Evolutionary conservation across 2,888 invertebrate genomes (phyloP), one percentile per base, ranked within the genome.

Genomic region (Chydorus sphaericus): DNA sequence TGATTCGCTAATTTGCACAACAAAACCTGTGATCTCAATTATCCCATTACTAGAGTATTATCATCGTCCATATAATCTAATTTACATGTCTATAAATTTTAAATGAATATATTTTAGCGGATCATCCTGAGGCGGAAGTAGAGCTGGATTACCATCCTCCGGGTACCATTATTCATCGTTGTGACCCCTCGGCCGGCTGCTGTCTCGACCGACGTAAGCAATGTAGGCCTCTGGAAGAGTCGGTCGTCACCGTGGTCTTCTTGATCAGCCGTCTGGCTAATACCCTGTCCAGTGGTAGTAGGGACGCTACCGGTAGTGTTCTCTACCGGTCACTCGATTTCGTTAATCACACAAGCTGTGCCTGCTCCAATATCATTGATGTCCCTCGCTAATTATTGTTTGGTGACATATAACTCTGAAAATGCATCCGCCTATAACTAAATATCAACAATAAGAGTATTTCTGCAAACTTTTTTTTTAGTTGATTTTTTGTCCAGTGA

Each of bases 61-160:
- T n/a, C n/a, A n/a, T n/a, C n/a, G n/a, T n/a, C n/a, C n/a, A n/a
- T n/a, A n/a, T n/a, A n/a, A n/a, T n/a, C n/a, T n/a, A n/a, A n/a
- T 33, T 8, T 33, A 14, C 14, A 33, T 33, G 14, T 10, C 33
- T 33, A 33, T 33, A 33, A 33, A 10, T 33, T 33, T 33, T 33
- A 14, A 33, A 10, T 18, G 1, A 20, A 44, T 14, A 44, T 23
- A 23, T 8, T 7, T 10, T 18, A 44, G 44, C 23, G n/a, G 44
- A 44, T 44, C 44, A 44, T 44, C 44, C 44, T 14, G 44, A 44
- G n/a, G 44, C 23, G 44, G 44, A 44, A 26, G 23, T n/a, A 11
- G 28, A 14, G 2, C 28, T 44, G 26, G 28, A 23, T 4, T 44
- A 44, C 11, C 44, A 23, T 44, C 44, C 44, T 14, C 8, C 44